Percentiles rank a stretch among this genome's conserved stretches.
Evolutionary conservation across 2,113 vertebrate genomes (phyloP).

Genomic region (Trichomycterus rosablanca): DNA sequence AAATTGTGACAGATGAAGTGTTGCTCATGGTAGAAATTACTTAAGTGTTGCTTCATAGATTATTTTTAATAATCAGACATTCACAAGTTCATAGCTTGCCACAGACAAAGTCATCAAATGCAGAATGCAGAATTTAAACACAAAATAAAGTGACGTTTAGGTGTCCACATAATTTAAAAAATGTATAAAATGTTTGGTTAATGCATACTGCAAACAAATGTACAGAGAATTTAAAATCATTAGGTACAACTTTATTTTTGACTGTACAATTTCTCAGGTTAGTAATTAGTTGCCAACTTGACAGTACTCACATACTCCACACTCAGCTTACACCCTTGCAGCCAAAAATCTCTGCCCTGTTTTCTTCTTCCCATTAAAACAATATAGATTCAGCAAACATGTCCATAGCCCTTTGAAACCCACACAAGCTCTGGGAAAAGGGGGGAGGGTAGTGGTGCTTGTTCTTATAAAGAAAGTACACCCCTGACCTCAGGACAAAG

Average conservation of each 20-base stretch:
- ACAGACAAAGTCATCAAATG: too few relatives aligned
- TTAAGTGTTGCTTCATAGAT: too few relatives aligned
- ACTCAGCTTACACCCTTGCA: slow-evolving; percentile 19
- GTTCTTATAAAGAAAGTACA: background rate
- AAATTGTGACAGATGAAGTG: too few relatives aligned
- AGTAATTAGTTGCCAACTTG: slow-evolving; percentile 45
- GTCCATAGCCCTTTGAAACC: slow-evolving; percentile 44
- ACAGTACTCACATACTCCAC: slow-evolving; percentile 27
- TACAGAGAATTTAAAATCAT: slow-evolving; percentile 31
- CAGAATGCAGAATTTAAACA: too few relatives aligned
- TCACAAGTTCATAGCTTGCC: too few relatives aligned
- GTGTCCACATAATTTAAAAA: too few relatives aligned
- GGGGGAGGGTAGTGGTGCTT: background rate
- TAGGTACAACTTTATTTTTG: slow-evolving; percentile 59
- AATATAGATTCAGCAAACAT: slow-evolving; percentile 52
- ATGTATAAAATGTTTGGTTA: too few relatives aligned
- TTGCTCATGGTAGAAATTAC: too few relatives aligned
- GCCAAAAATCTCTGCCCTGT: slow-evolving; percentile 34
- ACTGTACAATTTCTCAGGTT: slow-evolving; percentile 66
- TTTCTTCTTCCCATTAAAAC: slow-evolving; percentile 35
- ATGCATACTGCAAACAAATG: background rate
- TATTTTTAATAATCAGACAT: too few relatives aligned
- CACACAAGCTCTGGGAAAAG: slow-evolving; percentile 11
- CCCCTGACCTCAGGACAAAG: slow-evolving; percentile 14
- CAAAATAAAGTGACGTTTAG: too few relatives aligned